Conservation (phyloP, 2,888 invertebrate genomes). For the Drosophila eohydei region DNA sequence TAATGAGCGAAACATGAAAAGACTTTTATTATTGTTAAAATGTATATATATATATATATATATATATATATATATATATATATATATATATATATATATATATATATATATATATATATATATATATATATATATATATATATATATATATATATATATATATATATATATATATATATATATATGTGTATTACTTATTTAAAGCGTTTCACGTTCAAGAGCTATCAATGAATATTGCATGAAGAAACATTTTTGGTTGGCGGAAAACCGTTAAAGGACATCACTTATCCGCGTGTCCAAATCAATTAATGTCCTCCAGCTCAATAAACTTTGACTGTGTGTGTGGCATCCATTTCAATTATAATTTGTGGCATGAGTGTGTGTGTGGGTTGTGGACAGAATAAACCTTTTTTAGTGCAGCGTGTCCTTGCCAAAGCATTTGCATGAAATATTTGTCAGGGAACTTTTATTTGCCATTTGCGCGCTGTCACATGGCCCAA, state of each 20-base stretch:
- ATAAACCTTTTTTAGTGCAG: constrained; percentile 67
- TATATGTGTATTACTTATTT: constrained; percentile 8
- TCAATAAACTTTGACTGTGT: constrained; percentile 31
- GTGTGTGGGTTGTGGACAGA: constrained; percentile 7
- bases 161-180: not conserved
- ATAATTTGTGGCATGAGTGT: constrained; percentile 44
- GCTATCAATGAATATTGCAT: constrained; percentile 52
- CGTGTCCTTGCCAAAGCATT: constrained; percentile 67
- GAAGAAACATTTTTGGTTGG: constrained; percentile 24
- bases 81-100: too few species aligned
- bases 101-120: not conserved
- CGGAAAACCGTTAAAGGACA: constrained; percentile 12
- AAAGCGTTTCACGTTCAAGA: constrained; percentile 10
- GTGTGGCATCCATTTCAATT: constrained; percentile 72
- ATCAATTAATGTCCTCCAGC: constrained; percentile 55
- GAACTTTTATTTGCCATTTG: constrained; percentile 48
- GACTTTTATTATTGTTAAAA: constrained; percentile 31
- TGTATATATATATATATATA: not conserved
- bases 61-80: too few species aligned
- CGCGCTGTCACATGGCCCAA: constrained; percentile 36
- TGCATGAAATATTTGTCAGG: constrained; percentile 61
- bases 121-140: too few species aligned
- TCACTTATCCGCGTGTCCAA: constrained; percentile 49
- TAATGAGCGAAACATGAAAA: constrained; percentile 39
- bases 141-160: too few species aligned